Conservation (phyloP, 2,113 vertebrate species). For the Pardalotus punctatus region DNA sequence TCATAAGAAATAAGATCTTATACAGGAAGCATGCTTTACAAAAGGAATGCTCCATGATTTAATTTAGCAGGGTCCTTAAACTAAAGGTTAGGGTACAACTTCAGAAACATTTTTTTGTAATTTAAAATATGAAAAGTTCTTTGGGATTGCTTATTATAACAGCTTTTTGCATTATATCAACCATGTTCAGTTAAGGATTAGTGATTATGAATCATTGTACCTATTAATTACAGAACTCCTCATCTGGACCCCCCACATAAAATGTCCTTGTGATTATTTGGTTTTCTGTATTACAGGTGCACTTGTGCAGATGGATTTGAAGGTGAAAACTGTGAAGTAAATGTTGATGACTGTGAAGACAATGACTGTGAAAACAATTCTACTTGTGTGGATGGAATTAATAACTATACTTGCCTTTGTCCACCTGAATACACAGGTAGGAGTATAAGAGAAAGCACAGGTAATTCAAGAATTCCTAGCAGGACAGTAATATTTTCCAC, state of each 20-base stretch:
- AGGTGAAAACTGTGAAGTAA: slow-evolving; percentile 91
- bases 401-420: slow-evolving; percentile 98
- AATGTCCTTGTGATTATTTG: not conserved
- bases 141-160: not conserved
- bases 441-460: not conserved
- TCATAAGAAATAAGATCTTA: not conserved
- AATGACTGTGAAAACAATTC: slow-evolving; percentile 99
- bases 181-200: not conserved
- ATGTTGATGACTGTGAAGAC: slow-evolving; percentile 98
- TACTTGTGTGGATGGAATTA: slow-evolving; percentile 95
- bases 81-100: not conserved
- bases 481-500: not conserved
- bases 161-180: not conserved
- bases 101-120: not conserved
- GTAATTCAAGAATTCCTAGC: not conserved
- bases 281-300: slow-evolving; percentile 78
- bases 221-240: not conserved
- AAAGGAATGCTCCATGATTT: not conserved
- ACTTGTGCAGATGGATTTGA: slow-evolving; percentile 94
- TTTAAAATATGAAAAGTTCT: not conserved
- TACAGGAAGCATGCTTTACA: not conserved
- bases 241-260: not conserved
- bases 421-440: slow-evolving; percentile 97
- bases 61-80: not conserved
- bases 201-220: not conserved